phyloP scores from a whole-genome alignment of 2,888 invertebrate species.

The Epinotia nisella region DNA sequence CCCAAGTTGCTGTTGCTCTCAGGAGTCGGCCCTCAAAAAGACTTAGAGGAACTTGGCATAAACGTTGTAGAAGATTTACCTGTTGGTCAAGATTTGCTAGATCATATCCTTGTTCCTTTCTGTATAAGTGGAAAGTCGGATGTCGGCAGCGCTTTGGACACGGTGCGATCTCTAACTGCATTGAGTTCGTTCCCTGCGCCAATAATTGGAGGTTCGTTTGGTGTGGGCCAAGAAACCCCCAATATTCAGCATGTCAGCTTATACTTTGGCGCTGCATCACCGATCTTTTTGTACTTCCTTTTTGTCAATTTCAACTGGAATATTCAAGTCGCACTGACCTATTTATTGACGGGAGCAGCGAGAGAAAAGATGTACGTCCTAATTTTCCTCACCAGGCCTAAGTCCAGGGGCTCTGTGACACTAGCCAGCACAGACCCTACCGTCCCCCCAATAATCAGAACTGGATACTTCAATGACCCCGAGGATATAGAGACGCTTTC shows the following conservation, averaged over 20 bases:
- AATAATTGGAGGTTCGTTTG: conserved; percentile 22
- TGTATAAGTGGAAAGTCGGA: conserved; percentile 13
- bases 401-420: conserved; percentile 37
- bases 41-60: conserved; percentile 23
- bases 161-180: not conserved
- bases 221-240: not conserved
- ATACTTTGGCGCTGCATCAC: conserved; percentile 15
- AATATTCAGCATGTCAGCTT: conserved; percentile 14
- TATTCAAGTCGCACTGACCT: conserved; percentile 3
- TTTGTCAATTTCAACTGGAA: conserved; percentile 30
- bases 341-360: not conserved
- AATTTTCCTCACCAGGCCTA: conserved; percentile 17
- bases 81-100: conserved; percentile 31
- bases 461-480: conserved; percentile 28
- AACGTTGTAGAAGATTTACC: conserved; percentile 35
- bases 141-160: not conserved
- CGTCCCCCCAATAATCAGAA: conserved; percentile 30
- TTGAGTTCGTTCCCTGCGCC: conserved; percentile 25
- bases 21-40: conserved; percentile 12
- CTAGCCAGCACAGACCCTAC: conserved; percentile 31
- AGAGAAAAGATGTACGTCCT: conserved; percentile 21
- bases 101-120: conserved; percentile 29
- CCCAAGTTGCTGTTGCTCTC: conserved; percentile 11
- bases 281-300: conserved; percentile 23
- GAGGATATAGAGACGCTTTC: conserved; percentile 29